These are phyloP conservation scores for Leptosomus discolor DNA, from an alignment of 2,113 vertebrate species.

Conservation along the genomic window DNA sequence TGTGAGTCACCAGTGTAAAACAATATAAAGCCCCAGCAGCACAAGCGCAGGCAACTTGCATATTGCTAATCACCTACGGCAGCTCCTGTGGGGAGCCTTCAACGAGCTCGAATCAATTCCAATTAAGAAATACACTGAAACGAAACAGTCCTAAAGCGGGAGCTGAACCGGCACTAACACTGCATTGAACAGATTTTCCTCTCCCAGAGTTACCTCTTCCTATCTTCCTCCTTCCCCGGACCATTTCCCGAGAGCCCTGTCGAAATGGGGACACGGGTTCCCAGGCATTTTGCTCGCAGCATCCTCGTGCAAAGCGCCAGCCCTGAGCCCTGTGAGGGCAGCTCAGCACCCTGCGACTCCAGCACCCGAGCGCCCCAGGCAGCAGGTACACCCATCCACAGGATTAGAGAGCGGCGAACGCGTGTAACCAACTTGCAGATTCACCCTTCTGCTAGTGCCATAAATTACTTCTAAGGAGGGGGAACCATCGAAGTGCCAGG, in stretches of 20 bases:
- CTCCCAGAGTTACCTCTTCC: not conserved
- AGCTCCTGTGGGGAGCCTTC: not conserved
- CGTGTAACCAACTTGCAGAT: fast-evolving
- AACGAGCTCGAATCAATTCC: not conserved
- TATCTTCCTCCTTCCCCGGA: not conserved
- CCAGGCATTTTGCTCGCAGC: fast-evolving
- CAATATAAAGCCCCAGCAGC: not conserved
- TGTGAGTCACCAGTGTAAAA: not conserved
- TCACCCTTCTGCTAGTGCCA: not conserved
- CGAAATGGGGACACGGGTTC: fast-evolving
- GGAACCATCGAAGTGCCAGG: not conserved
- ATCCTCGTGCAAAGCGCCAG: fast-evolving
- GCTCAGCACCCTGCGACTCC: not conserved
- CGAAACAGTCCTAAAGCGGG: not conserved
- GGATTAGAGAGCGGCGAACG: fast-evolving
- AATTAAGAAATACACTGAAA: not conserved
- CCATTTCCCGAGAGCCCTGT: not conserved
- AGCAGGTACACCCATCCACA: not conserved
- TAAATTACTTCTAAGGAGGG: not conserved
- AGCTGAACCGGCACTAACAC: not conserved
- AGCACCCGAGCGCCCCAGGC: not conserved
- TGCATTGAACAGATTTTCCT: not conserved
- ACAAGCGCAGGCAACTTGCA: not conserved
- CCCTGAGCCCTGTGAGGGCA: fast-evolving
- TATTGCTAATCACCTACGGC: not conserved